Conservation (phyloP, 2,113 vertebrate species). For the Dromaius novaehollandiae region DNA sequence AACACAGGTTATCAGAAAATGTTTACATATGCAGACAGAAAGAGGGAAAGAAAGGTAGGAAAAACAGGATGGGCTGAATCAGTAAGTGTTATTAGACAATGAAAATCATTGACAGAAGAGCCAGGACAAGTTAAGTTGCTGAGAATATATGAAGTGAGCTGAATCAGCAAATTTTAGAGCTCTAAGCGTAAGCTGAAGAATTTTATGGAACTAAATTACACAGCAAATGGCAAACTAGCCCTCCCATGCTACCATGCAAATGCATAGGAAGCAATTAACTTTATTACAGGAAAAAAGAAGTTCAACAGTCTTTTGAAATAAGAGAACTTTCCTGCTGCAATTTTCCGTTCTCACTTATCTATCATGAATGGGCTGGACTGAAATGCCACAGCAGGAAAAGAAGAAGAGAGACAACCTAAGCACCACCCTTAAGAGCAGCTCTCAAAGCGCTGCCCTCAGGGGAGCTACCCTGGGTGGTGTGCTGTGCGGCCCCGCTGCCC, state of each 20-base stretch:
- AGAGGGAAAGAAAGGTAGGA: not conserved
- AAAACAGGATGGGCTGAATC: not conserved
- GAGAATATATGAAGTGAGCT: not conserved
- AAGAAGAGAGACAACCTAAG: not conserved
- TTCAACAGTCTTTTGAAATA: slow-evolving; percentile 13
- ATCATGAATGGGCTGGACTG: not conserved
- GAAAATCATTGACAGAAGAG: not conserved
- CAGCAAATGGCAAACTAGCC: not conserved
- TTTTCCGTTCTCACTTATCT: not conserved
- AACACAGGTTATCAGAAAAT: not conserved
- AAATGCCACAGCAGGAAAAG: not conserved
- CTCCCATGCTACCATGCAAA: not conserved
- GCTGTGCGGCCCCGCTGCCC: too few species aligned
- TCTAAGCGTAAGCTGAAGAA: not conserved
- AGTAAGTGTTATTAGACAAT: not conserved
- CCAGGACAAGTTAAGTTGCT: not conserved
- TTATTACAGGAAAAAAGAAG: slow-evolving; percentile 32
- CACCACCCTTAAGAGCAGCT: not conserved
- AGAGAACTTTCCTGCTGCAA: not conserved
- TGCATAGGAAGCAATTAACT: slow-evolving; percentile 61
- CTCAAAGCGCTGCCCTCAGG: too few species aligned
- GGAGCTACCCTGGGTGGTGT: too few species aligned
- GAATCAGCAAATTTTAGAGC: not conserved
- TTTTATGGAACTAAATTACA: not conserved
- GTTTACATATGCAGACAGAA: not conserved